Percentiles rank a stretch among this genome's conserved stretches.
Conservation (phyloP, 2,888 invertebrate genomes). For the Phania funesta region DNA sequence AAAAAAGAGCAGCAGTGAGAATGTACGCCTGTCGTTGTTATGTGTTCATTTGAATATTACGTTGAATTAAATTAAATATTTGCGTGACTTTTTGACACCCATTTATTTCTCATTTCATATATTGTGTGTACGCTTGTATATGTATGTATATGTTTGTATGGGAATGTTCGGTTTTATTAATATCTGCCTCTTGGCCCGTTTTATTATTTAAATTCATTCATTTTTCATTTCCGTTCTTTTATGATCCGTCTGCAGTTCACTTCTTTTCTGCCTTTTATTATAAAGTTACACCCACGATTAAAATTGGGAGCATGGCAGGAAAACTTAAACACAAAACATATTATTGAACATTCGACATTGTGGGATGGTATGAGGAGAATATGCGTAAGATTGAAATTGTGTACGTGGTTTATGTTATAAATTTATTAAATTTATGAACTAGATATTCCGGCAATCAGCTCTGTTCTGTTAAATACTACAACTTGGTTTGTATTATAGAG, state of each 20-base stretch:
- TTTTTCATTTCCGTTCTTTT: slow-evolving; percentile 57
- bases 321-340: slow-evolving; percentile 2
- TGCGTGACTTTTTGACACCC: slow-evolving; percentile 63
- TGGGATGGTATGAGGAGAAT: not conserved
- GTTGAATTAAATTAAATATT: slow-evolving; percentile 63
- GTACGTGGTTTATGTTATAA: slow-evolving; percentile 47
- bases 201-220: slow-evolving; percentile 62
- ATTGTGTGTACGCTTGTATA: not conserved
- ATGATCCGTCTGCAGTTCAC: slow-evolving; percentile 35
- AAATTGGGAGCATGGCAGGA: not conserved
- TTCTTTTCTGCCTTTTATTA: slow-evolving; percentile 22
- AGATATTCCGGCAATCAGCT: not conserved
- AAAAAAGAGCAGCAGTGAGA: not conserved
- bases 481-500: not conserved
- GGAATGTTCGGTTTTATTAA: slow-evolving; percentile 25
- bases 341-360: not conserved
- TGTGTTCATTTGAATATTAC: slow-evolving; percentile 55
- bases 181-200: slow-evolving; percentile 39
- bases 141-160: not conserved
- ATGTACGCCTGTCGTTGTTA: slow-evolving; percentile 35
- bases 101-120: slow-evolving; percentile 20
- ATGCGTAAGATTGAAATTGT: slow-evolving; percentile 42
- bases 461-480: not conserved
- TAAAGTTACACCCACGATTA: slow-evolving; percentile 41
- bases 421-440: slow-evolving; percentile 47